phyloP scores from a whole-genome alignment of 2,888 invertebrate genomes.

The Rapana venosa region DNA sequence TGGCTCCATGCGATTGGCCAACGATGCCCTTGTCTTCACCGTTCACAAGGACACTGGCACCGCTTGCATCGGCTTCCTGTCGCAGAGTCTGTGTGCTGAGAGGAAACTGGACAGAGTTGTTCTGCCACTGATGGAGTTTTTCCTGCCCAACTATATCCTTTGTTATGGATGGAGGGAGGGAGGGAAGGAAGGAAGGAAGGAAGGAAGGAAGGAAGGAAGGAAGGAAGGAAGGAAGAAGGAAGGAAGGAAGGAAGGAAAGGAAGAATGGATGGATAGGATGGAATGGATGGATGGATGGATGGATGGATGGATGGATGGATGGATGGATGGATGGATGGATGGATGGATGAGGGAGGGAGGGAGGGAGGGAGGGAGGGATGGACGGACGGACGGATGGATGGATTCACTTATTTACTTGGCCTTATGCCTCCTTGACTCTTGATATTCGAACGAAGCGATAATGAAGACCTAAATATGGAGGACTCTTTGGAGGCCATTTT shows the following conservation, averaged over 20 bases:
- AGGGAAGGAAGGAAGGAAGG: background rate
- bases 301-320: too few relatives aligned
- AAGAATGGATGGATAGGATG: too few relatives aligned
- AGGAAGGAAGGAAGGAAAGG: conserved; percentile 15
- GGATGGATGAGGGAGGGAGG: too few relatives aligned
- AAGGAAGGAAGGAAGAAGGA: background rate
- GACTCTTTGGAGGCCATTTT: too few relatives aligned
- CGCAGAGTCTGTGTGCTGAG: conserved; percentile 70
- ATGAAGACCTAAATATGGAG: too few relatives aligned
- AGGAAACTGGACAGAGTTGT: conserved; percentile 72
- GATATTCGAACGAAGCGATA: too few relatives aligned
- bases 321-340: too few relatives aligned
- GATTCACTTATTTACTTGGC: too few relatives aligned
- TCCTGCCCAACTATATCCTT: conserved; percentile 71
- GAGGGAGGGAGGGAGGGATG: too few relatives aligned
- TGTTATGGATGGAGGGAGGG: background rate
- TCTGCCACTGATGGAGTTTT: conserved; percentile 74
- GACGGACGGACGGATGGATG: too few relatives aligned
- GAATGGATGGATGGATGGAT: too few relatives aligned
- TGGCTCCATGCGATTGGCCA: conserved; percentile 76
- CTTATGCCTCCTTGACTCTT: too few relatives aligned
- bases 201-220: conserved; percentile 8
- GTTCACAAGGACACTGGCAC: conserved; percentile 51
- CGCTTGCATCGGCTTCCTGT: conserved; percentile 73
- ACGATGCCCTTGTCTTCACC: conserved; percentile 76